Evolutionary conservation across 2,797 vertebrate species (phyloP), one percentile per base, ranked within the genome.

Genomic region (Eutrigla gurnardus): DNA sequence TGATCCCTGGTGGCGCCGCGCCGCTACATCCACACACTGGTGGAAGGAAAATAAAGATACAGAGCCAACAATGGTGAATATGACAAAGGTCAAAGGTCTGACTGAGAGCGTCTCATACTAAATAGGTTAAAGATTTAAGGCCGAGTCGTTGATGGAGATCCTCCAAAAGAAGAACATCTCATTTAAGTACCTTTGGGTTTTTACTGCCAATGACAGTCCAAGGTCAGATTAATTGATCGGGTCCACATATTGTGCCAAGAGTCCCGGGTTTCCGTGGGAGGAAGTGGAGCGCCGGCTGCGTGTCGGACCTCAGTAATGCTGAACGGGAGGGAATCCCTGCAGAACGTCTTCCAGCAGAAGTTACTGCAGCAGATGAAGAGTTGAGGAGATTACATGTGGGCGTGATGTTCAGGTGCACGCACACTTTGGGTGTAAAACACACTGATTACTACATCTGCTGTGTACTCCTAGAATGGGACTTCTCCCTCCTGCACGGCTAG

Each of bases 1-100:
- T 45, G 69, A 32, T 77, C 73, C 81, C 77, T 72, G 0, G 25
- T 61, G 66, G 39, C 17, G 25, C 70, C 62, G 54, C 58, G 18
- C 70, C 10, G 6, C 64, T 74, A 12, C 25, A 1, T 8, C 35
- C 73, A 5, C 57, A 3, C 36, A 47, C 6, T 49, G 11, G 18
- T 11, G 42, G 18, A 40, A 17, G 35, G 3, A 9, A 35, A 40
- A 2, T 25, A 40, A 15, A 55, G 40, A 68, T 10, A 6, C 6
- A n/a, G 9, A 59, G 14, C 32, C n/a, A 35, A 46, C 47, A 54
- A 45, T 64, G 25, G 25, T 25, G 25, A 25, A 25, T 25, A 25
- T 25, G 50, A 47, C 17, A 47, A 42, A 64, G 25, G 60, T 76
- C 25, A 46, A 52, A 49, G 74, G 57, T 59, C 50, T 52, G 43